These are phyloP conservation scores for Melanostoma scalare DNA, from an alignment of 2,888 invertebrate genomes.

Conservation along the genomic window DNA sequence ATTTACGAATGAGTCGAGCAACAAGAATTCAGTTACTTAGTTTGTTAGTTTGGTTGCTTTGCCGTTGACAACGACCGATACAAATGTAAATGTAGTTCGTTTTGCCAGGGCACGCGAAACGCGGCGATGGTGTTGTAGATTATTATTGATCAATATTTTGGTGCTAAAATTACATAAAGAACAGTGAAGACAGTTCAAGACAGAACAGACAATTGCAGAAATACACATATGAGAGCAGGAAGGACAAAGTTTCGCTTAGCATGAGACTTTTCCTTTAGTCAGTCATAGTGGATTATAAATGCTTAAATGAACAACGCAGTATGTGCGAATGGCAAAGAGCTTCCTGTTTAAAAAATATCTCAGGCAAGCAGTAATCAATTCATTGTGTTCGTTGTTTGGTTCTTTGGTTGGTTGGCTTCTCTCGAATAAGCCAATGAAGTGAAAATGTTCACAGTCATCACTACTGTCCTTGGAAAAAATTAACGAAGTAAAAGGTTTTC, in stretches of 20 bases:
- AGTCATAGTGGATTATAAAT: conserved; percentile 29
- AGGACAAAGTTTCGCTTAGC: conserved; percentile 11
- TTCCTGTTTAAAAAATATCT: conserved; percentile 18
- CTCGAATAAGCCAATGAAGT: neutral
- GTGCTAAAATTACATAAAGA: conserved; percentile 54
- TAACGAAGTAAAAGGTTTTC: neutral
- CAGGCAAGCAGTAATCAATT: neutral
- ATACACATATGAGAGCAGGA: conserved; percentile 6
- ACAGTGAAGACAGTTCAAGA: neutral
- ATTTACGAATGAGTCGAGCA: neutral
- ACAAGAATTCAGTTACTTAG: neutral
- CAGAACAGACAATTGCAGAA: conserved; percentile 2
- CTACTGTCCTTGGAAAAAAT: neutral
- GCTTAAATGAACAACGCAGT: conserved; percentile 27
- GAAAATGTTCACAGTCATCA: neutral
- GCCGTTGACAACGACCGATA: neutral
- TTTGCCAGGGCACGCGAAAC: neutral
- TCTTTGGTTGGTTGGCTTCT: conserved; percentile 24
- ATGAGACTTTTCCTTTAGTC: conserved; percentile 45
- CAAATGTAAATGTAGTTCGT: conserved; percentile 15
- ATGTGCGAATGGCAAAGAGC: conserved; percentile 3
- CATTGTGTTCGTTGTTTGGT: neutral
- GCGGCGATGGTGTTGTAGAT: neutral
- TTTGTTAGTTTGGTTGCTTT: conserved; percentile 13
- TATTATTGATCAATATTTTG: conserved; percentile 50